Conservation (phyloP, 2,113 vertebrate genomes). For the Eurypyga helias region DNA sequence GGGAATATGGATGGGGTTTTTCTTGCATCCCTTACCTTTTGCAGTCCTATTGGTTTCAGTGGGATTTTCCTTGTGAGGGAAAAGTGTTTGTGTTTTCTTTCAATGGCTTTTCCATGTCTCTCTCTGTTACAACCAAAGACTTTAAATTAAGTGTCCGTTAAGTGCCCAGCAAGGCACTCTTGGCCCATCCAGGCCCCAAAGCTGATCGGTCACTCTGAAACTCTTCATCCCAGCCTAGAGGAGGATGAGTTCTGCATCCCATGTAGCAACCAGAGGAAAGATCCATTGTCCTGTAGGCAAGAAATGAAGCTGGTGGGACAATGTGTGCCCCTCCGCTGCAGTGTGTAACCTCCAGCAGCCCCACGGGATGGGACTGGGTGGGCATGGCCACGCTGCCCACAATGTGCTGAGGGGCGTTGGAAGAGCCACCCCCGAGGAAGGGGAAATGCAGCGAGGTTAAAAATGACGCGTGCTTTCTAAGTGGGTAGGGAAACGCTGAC, state of each 20-base stretch:
- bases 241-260: neutral
- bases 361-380: rapidly evolving
- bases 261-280: neutral
- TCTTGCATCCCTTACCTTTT: neutral
- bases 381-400: neutral
- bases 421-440: neutral
- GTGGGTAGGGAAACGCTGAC: neutral
- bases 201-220: neutral
- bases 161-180: neutral
- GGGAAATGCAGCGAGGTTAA: neutral
- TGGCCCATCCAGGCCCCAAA: neutral
- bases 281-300: neutral
- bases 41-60: neutral
- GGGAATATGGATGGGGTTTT: neutral
- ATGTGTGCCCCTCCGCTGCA: neutral
- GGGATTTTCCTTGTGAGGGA: neutral
- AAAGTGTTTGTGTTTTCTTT: neutral
- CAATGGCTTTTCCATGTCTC: neutral
- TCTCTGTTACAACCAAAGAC: neutral
- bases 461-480: neutral
- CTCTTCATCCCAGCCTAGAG: neutral
- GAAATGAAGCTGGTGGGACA: neutral
- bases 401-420: neutral
- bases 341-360: neutral
- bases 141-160: neutral